Conservation (phyloP, 2,797 vertebrate species). For the Rhinatrema bivittatum region DNA sequence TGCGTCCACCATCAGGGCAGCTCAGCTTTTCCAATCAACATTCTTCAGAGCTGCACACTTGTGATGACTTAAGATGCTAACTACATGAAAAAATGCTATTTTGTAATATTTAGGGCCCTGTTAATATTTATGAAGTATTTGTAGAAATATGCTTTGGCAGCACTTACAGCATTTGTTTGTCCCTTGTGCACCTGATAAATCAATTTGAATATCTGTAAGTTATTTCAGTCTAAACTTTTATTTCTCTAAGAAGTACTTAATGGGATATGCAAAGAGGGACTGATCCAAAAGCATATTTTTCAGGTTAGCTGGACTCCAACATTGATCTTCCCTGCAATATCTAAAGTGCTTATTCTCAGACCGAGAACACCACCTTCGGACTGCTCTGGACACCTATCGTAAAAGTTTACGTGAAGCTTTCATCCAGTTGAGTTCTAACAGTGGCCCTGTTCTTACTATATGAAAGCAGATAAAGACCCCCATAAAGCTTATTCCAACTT, state of each 20-base stretch:
- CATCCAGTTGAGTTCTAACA: too few species aligned
- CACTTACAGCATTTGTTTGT: constrained; percentile 27
- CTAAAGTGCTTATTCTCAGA: constrained; percentile 26
- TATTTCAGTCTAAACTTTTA: constrained; percentile 2
- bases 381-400: too few species aligned
- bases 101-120: constrained; percentile 43
- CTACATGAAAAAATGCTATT: constrained; percentile 36
- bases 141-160: constrained; percentile 34
- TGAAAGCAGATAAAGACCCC: too few species aligned
- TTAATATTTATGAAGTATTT: constrained; percentile 26
- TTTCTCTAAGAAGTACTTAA: constrained; percentile 19
- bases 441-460: too few species aligned
- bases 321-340: constrained; percentile 16
- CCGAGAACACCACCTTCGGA: too few species aligned
- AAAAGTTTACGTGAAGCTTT: too few species aligned
- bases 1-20: constrained; percentile 27
- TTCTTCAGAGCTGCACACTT: constrained; percentile 43
- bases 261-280: constrained; percentile 11
- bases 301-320: constrained; percentile 2
- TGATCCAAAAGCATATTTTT: constrained; percentile 11
- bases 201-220: constrained; percentile 19
- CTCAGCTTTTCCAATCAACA: constrained; percentile 33
- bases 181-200: constrained; percentile 14
- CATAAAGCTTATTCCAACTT: too few species aligned
- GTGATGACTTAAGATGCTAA: constrained; percentile 37